These are phyloP conservation scores for Colius striatus DNA, from an alignment of 2,113 vertebrate genomes.

Conservation along the genomic window DNA sequence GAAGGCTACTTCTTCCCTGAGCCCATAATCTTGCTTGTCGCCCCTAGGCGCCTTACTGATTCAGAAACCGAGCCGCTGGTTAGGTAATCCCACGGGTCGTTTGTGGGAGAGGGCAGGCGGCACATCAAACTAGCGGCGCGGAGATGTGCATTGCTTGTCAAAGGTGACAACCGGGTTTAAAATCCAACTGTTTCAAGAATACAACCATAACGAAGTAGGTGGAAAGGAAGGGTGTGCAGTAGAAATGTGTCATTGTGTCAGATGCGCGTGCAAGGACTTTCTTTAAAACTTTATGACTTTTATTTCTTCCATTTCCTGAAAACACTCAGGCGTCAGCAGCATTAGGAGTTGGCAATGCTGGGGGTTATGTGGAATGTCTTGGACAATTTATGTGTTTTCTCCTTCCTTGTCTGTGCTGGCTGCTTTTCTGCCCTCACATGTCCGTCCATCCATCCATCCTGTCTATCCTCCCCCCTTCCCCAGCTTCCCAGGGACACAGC, in stretches of 20 bases:
- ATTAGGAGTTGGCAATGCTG: not conserved
- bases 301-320: not conserved
- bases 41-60: too few species aligned
- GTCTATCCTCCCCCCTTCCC: too few species aligned
- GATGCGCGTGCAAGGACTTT: not conserved
- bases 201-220: not conserved
- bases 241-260: constrained; percentile 26
- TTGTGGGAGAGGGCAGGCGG: not conserved
- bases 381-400: not conserved
- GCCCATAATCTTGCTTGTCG: not conserved
- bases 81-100: not conserved
- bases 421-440: not conserved
- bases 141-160: not conserved
- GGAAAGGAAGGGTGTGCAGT: not conserved
- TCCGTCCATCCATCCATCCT: too few species aligned
- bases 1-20: not conserved
- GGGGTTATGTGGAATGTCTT: not conserved
- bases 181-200: not conserved
- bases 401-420: not conserved
- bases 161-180: not conserved
- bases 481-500: not conserved
- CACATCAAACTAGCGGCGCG: not conserved
- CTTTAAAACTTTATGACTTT: not conserved
- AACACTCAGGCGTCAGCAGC: not conserved
- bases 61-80: not conserved